Conservation (phyloP, 2,888 invertebrate species). For the Pseudococcus jackbeardsleyi region DNA sequence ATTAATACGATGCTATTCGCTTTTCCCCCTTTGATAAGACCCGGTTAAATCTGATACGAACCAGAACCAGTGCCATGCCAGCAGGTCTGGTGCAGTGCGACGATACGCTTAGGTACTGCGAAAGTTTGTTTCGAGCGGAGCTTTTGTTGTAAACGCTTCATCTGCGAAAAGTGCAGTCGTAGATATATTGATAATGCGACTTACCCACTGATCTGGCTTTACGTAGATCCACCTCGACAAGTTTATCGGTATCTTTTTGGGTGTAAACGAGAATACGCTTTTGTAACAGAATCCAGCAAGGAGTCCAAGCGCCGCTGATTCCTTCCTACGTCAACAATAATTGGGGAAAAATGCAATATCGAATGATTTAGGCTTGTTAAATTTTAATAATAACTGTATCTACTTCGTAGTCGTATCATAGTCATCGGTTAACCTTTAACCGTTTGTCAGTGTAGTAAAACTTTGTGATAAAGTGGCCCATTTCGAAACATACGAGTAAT, state of each 20-base stretch:
- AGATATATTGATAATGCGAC: conserved; percentile 67
- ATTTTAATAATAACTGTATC: neutral
- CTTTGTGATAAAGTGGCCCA: neutral
- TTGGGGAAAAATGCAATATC: neutral
- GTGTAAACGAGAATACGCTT: conserved; percentile 77
- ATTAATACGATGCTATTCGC: neutral
- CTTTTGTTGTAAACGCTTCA: neutral
- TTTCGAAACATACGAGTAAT: neutral
- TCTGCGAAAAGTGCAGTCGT: neutral
- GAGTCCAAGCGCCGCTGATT: conserved; percentile 81
- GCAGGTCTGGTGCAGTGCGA: too few species aligned
- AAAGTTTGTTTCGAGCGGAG: too few species aligned
- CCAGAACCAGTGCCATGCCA: neutral
- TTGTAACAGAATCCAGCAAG: conserved; percentile 84
- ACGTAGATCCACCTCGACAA: conserved; percentile 80
- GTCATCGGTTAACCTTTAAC: conserved; percentile 24
- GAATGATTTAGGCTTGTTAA: too few species aligned
- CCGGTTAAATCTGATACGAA: conserved; percentile 41
- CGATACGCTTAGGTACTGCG: too few species aligned
- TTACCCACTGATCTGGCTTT: conserved; percentile 85
- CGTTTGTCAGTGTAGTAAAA: neutral
- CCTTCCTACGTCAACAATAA: conserved; percentile 74
- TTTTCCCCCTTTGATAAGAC: conserved; percentile 36
- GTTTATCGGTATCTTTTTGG: conserved; percentile 71
- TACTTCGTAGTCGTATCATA: neutral